These are phyloP conservation scores for Heteractis magnifica DNA, from an alignment of 92 coral and sea anemone genomes.

Conservation along the genomic window DNA sequence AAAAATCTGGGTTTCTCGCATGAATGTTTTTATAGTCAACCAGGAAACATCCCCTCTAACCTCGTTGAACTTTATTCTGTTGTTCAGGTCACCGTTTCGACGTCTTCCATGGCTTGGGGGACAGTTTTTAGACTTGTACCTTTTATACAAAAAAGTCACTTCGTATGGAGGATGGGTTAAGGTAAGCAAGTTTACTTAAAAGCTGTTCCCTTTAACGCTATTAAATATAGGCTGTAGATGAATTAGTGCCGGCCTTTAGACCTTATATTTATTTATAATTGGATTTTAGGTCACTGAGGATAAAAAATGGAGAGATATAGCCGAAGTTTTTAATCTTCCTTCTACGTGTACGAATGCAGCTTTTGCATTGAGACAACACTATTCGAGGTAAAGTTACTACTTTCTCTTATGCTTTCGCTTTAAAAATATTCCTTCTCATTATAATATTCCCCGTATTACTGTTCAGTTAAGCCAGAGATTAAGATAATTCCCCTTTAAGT, in stretches of 20 bases:
- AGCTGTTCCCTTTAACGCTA: conserved; percentile 5
- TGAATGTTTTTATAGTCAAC: conserved; percentile 53
- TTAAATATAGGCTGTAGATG: conserved; percentile 14
- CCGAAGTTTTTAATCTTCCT: conserved; percentile 89
- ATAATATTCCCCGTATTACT: neutral
- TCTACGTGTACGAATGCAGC: conserved; percentile 98
- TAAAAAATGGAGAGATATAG: conserved; percentile 91
- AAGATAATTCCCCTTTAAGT: conserved; percentile 3
- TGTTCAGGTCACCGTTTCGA: conserved; percentile 91
- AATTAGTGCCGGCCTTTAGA: conserved; percentile 5
- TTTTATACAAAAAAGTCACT: conserved; percentile 93
- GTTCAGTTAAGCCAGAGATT: neutral
- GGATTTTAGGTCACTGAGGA: conserved; percentile 88
- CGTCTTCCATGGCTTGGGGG: conserved; percentile 97
- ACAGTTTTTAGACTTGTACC: conserved; percentile 86
- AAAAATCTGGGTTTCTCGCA: conserved; percentile 61
- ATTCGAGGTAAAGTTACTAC: conserved; percentile 64
- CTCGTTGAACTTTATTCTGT: conserved; percentile 31
- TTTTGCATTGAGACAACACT: conserved; percentile 92
- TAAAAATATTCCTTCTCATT: neutral
- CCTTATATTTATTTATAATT: conserved; percentile 6
- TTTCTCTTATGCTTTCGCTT: conserved; percentile 22
- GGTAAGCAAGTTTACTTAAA: conserved; percentile 52
- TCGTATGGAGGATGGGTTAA: conserved; percentile 93
- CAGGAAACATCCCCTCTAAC: conserved; percentile 31